Conservation (phyloP, 2,113 vertebrate genomes). For the Vulpes vulpes region DNA sequence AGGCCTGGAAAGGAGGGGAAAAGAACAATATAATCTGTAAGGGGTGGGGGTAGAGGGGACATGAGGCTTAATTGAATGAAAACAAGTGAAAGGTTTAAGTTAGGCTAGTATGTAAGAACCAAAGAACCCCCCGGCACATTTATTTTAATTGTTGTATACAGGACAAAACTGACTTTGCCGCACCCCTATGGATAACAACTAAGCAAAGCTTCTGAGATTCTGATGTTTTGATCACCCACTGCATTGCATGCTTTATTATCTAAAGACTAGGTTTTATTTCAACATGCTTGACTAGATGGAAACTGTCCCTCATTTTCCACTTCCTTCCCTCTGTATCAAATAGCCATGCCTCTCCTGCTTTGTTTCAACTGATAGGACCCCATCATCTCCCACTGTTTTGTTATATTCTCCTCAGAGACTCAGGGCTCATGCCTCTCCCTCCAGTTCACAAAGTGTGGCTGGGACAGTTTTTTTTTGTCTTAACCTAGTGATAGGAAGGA, state of each 20-base stretch:
- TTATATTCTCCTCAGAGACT: background rate
- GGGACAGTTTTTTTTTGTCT: background rate
- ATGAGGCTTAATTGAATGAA: background rate
- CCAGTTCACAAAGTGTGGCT: background rate
- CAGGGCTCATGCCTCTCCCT: background rate
- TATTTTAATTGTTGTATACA: background rate
- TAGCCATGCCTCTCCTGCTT: background rate
- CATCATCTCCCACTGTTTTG: constrained; percentile 8
- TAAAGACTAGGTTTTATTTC: constrained; percentile 48
- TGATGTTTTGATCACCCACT: background rate
- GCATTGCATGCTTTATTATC: background rate
- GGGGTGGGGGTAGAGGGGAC: too few species aligned
- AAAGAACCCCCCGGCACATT: constrained; percentile 7
- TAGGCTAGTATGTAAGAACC: background rate
- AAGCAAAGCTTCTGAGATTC: background rate
- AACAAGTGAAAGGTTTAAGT: constrained; percentile 38
- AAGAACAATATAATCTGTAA: constrained; percentile 43
- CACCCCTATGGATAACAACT: background rate
- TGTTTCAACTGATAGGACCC: constrained; percentile 27
- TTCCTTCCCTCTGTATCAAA: background rate
- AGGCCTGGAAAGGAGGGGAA: background rate
- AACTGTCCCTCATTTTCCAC: background rate
- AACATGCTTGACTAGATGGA: background rate
- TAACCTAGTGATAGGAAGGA: background rate
- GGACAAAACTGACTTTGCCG: background rate